These are phyloP conservation scores for Pipistrellus pygmaeus DNA, from an alignment of 2,797 vertebrate species.

Conservation along the genomic window DNA sequence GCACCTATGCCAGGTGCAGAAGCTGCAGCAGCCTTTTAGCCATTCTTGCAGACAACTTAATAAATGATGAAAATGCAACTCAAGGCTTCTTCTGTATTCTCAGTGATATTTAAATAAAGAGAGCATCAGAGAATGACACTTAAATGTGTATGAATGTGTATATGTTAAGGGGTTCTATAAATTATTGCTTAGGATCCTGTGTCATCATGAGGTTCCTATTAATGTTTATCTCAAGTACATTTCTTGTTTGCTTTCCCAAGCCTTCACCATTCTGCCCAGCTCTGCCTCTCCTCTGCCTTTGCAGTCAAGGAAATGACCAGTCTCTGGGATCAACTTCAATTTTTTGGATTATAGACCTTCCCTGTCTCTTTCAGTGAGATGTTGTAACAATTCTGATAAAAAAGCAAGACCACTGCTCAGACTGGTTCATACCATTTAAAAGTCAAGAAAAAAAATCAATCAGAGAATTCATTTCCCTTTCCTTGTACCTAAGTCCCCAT, in stretches of 20 bases:
- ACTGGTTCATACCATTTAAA: conserved; percentile 43
- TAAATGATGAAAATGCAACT: not conserved
- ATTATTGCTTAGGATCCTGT: not conserved
- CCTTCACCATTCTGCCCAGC: not conserved
- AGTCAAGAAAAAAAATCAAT: not conserved
- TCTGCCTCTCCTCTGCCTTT: not conserved
- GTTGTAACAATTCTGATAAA: not conserved
- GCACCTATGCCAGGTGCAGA: not conserved
- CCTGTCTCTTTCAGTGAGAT: not conserved
- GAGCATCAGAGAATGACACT: not conserved
- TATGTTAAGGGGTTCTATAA: not conserved
- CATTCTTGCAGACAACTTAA: not conserved
- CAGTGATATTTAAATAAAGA: not conserved
- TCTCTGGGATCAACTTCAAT: not conserved
- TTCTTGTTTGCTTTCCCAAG: not conserved
- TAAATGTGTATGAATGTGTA: not conserved
- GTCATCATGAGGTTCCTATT: not conserved
- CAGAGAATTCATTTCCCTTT: not conserved
- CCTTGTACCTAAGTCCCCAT: conserved; percentile 19
- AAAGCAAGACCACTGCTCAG: not conserved
- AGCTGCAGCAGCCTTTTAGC: not conserved
- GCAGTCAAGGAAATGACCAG: not conserved
- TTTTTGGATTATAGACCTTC: not conserved
- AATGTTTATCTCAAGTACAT: not conserved
- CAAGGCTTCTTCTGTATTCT: not conserved